A percentile compares a stretch with the other conserved stretches of the same genome.
These are phyloP conservation scores for Galeopsomyia nigrocyanea DNA, from an alignment of 2,888 invertebrate genomes.

Conservation along the genomic window DNA sequence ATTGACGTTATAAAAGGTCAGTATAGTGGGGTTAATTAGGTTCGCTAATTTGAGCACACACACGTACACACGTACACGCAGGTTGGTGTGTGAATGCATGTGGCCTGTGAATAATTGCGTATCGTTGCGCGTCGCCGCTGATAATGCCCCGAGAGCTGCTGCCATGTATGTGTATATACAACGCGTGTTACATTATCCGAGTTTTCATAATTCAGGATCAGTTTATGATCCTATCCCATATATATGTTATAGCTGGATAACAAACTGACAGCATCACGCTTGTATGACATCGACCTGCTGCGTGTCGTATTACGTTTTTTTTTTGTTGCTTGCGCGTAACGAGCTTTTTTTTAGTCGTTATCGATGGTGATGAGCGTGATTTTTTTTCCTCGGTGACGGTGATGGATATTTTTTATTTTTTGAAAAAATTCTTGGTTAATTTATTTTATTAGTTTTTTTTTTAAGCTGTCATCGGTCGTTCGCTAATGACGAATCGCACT, in stretches of 20 bases:
- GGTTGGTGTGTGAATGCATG: too few species aligned
- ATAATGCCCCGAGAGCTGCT: background rate
- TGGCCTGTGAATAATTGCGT: slow-evolving; percentile 48
- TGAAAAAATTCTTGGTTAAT: too few species aligned
- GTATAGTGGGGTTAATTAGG: slow-evolving; percentile 51
- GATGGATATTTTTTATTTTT: too few species aligned
- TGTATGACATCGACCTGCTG: too few species aligned
- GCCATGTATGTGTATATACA: slow-evolving; percentile 3
- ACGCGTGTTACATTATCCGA: slow-evolving; percentile 25
- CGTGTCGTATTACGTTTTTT: too few species aligned
- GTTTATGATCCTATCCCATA: slow-evolving; percentile 22
- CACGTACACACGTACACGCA: background rate
- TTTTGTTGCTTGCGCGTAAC: too few species aligned
- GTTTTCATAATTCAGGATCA: slow-evolving; percentile 38
- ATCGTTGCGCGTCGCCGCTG: slow-evolving; percentile 24
- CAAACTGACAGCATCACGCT: slow-evolving; percentile 13
- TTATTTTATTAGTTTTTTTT: too few species aligned
- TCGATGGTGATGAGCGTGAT: too few species aligned
- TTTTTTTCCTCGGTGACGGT: too few species aligned
- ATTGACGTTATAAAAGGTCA: slow-evolving; percentile 27
- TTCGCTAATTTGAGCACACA: slow-evolving; percentile 42
- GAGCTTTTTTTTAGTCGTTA: too few species aligned
- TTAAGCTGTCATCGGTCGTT: too few species aligned
- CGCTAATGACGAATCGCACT: too few species aligned
- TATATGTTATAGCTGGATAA: background rate